Base-by-base conservation (phyloP, 2,113 vertebrate genomes). In the Vireo altiloquus region DNA sequence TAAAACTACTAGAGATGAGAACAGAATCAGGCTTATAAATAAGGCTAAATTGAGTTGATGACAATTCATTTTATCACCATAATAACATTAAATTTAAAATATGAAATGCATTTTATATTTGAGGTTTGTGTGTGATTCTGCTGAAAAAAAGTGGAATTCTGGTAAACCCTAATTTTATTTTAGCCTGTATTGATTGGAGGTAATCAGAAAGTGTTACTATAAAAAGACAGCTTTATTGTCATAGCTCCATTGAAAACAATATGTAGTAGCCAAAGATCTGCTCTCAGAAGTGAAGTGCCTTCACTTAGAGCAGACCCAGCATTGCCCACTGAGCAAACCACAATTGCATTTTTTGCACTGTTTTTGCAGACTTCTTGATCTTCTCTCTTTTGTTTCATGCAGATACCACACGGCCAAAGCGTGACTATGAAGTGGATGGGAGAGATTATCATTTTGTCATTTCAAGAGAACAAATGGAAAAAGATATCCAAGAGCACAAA, bases 401-500 rank as follows among this genome's bases (percentile, higher is more conserved):
- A 99, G 99, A 99, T 90, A 99, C 99, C 83, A 99, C 99, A 28
- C 98, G 99, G 96, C 98, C 98, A 49, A 99, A 98, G 97, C 98
- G 99, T 94, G 99, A 99, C 96, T 99, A 99, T 11, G 99, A 99
- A 96, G 98, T 99, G 81, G 99, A 99, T 42, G 99, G 99, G 42
- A 98, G 99, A 92, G 99, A 99, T 97, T 99, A 99, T 95, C 99
- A 99, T 97, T 99, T 99, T 94, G 98, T 99, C 96, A 98, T 97
- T 97, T 99, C 99, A 90, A 98, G 99, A 97, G 99, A 99, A 93
- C 99, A 99, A 97, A 99, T 99, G 99, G 99, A 99, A 96, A 99
- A 99, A 93, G 99, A 99, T 92, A 99, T 99, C 87, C 99, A 99
- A 98, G 99, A 99, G 98, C 99, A 99, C 99, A 99, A 99, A 97